phyloP scores from a whole-genome alignment of 92 coral and sea anemone genomes.

The Virgularia gustaviana region DNA sequence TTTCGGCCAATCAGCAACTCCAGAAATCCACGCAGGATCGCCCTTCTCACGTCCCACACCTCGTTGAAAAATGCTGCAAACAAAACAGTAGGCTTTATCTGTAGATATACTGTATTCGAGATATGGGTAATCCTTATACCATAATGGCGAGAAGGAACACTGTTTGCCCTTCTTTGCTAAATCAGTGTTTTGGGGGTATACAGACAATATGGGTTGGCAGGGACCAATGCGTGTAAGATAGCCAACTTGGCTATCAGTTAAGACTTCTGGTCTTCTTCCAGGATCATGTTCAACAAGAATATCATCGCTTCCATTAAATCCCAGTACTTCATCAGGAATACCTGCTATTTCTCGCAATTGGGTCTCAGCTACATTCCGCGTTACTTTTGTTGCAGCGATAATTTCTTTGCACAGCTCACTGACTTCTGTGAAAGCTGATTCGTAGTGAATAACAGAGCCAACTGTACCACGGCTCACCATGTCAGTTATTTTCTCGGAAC shows the following conservation, averaged over 20 bases:
- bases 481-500: constrained; percentile 7
- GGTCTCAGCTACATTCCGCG: neutral
- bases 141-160: neutral
- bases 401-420: constrained; percentile 12
- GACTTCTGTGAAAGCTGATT: constrained; percentile 16
- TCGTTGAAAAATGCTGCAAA: neutral
- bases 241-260: neutral
- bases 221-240: neutral
- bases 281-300: neutral
- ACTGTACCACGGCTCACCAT: constrained; percentile 5
- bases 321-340: neutral
- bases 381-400: too few relatives aligned
- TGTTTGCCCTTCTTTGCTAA: neutral
- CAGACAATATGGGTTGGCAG: neutral
- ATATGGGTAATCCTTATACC: neutral
- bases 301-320: neutral
- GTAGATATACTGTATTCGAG: neutral
- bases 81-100: neutral
- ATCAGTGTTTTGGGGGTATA: neutral
- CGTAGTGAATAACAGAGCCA: constrained; percentile 23
- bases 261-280: neutral
- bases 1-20: neutral
- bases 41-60: neutral
- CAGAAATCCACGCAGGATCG: constrained; percentile 4
- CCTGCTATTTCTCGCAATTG: constrained; percentile 14